Percentiles rank a stretch among this genome's conserved stretches.
phyloP scores from a whole-genome alignment of 2,113 vertebrate species.

The Pomatorhinus ruficollis region DNA sequence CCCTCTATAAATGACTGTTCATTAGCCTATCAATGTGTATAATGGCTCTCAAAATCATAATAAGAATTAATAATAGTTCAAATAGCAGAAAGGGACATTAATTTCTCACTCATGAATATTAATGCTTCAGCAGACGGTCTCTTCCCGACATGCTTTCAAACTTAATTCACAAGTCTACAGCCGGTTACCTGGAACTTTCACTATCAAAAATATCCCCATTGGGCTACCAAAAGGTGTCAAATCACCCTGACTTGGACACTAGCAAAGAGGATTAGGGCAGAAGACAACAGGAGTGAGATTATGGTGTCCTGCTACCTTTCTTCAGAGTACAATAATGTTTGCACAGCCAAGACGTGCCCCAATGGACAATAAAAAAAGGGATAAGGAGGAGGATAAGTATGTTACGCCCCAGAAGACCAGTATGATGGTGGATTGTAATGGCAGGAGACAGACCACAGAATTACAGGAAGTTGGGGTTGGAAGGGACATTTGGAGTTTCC shows the following conservation, averaged over 20 bases:
- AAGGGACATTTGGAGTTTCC: neutral
- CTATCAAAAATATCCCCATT: neutral
- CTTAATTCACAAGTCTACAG: neutral
- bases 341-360: neutral
- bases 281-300: neutral
- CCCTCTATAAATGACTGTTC: conserved; percentile 65
- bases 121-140: neutral
- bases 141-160: conserved; percentile 24
- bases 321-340: neutral
- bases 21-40: conserved; percentile 66
- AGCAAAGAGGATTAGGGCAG: neutral
- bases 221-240: neutral
- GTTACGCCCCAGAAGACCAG: neutral
- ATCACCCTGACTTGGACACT: neutral
- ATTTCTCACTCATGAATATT: conserved; percentile 67
- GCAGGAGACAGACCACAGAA: neutral
- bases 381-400: neutral
- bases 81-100: conserved; percentile 67
- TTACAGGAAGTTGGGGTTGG: neutral
- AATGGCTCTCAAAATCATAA: conserved; percentile 70
- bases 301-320: neutral
- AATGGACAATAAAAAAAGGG: neutral
- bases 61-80: conserved; percentile 74
- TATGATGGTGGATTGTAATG: neutral
- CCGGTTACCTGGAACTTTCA: neutral